Evolutionary conservation across 1,140 invertebrate species (phyloP).

Genomic region (Drosophila fuyamai): DNA sequence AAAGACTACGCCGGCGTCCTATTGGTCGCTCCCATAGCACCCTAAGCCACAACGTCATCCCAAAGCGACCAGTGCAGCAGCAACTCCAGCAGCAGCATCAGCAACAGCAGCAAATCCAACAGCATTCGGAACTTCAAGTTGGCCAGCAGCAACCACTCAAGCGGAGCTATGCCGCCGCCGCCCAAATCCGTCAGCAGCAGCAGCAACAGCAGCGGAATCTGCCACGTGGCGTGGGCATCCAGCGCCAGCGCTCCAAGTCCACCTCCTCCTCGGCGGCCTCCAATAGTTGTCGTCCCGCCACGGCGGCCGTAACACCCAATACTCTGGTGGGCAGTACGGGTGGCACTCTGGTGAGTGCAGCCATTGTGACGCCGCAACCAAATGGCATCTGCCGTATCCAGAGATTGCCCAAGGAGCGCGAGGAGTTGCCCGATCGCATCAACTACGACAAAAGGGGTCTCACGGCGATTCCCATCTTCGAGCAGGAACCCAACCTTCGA

Average conservation of each 20-base stretch:
- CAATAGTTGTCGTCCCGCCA: constrained; percentile 63
- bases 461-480: constrained; percentile 91
- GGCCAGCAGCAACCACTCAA: constrained; percentile 51
- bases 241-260: constrained; percentile 75
- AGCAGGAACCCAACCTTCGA: constrained; percentile 91
- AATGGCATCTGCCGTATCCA: constrained; percentile 86
- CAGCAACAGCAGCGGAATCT: constrained; percentile 40
- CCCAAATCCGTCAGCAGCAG: constrained; percentile 40
- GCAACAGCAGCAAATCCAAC: constrained; percentile 19
- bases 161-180: constrained; percentile 52
- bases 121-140: constrained; percentile 44
- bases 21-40: constrained; percentile 86
- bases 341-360: constrained; percentile 74
- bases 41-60: constrained; percentile 77
- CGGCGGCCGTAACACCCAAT: constrained; percentile 47
- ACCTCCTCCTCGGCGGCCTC: constrained; percentile 76
- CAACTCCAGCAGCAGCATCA: constrained; percentile 24
- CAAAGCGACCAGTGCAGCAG: constrained; percentile 45
- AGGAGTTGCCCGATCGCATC: constrained; percentile 91
- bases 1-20: constrained; percentile 85
- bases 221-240: constrained; percentile 52
- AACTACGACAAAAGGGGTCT: constrained; percentile 91
- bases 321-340: constrained; percentile 69
- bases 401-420: constrained; percentile 88
- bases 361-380: constrained; percentile 73